Evolutionary conservation across 64 coral and sea anemone species (phyloP).

Genomic region (Stylophora pistillata): DNA sequence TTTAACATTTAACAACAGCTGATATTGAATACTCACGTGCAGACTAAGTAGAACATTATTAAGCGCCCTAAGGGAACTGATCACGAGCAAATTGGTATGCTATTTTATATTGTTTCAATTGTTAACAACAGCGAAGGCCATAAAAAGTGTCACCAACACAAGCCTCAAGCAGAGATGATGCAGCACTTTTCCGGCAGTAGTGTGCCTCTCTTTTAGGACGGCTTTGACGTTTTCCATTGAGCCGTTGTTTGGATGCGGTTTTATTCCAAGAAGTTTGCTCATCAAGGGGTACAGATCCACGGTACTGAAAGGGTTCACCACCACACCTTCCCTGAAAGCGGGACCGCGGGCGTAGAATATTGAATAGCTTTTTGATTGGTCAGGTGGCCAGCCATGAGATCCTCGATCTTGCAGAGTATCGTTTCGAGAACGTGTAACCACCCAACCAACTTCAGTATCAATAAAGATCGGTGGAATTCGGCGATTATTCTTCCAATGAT

Average conservation of each 20-base stretch:
- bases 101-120: constrained; percentile 14
- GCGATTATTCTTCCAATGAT: constrained; percentile 71
- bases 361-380: constrained; percentile 58
- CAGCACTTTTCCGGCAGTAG: constrained; percentile 14
- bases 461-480: constrained; percentile 63
- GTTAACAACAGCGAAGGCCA: background rate
- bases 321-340: constrained; percentile 32
- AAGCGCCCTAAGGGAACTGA: no score
- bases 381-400: constrained; percentile 55
- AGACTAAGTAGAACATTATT: no score
- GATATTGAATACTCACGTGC: no score
- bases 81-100: no score
- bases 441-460: constrained; percentile 65
- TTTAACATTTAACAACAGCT: no score
- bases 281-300: constrained; percentile 73
- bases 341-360: constrained; percentile 72
- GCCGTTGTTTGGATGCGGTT: constrained; percentile 70
- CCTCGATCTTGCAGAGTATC: background rate
- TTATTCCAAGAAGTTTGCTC: constrained; percentile 64
- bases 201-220: constrained; percentile 6
- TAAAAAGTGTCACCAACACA: background rate
- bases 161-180: background rate
- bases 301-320: constrained; percentile 40
- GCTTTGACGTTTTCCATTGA: constrained; percentile 40
- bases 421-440: constrained; percentile 14